These are phyloP conservation scores for Gobiocypris rarus DNA, from an alignment of 2,113 vertebrate species.

Conservation along the genomic window DNA sequence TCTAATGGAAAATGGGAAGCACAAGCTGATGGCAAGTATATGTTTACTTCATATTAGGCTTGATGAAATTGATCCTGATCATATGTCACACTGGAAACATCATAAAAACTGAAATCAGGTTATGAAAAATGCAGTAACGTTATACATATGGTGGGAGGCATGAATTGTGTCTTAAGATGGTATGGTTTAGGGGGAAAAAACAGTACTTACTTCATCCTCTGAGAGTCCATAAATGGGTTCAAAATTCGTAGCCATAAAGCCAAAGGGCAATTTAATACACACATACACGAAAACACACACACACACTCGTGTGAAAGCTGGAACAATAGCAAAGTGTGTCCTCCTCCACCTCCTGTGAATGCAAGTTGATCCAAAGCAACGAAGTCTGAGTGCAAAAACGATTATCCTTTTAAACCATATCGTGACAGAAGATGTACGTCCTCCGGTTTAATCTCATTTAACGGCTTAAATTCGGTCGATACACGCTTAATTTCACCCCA, in stretches of 20 bases:
- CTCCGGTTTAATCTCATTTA: slow-evolving; percentile 8
- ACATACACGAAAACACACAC: slow-evolving; percentile 59
- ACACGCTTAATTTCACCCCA: slow-evolving; percentile 3
- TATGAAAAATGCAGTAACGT: background rate
- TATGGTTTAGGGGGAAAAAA: background rate
- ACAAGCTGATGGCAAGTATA: background rate
- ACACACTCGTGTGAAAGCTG: slow-evolving; percentile 69
- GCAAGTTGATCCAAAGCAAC: slow-evolving; percentile 38
- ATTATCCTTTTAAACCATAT: slow-evolving; percentile 30
- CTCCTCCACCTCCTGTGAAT: slow-evolving; percentile 60
- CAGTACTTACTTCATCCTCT: slow-evolving; percentile 79
- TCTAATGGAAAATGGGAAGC: background rate
- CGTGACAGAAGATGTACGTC: slow-evolving; percentile 13
- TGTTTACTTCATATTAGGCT: background rate
- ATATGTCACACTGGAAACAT: background rate
- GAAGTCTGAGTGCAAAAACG: slow-evolving; percentile 12
- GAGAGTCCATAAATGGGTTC: slow-evolving; percentile 82
- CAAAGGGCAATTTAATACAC: slow-evolving; percentile 53
- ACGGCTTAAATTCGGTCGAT: background rate
- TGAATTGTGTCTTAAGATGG: background rate
- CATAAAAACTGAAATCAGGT: background rate
- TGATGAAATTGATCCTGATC: background rate
- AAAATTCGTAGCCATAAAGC: slow-evolving; percentile 80
- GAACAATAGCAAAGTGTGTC: slow-evolving; percentile 77
- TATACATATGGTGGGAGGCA: background rate